A percentile compares a stretch with the other conserved stretches of the same genome.
These are phyloP conservation scores for Merops nubicus DNA, from an alignment of 2,113 vertebrate genomes.

Conservation along the genomic window DNA sequence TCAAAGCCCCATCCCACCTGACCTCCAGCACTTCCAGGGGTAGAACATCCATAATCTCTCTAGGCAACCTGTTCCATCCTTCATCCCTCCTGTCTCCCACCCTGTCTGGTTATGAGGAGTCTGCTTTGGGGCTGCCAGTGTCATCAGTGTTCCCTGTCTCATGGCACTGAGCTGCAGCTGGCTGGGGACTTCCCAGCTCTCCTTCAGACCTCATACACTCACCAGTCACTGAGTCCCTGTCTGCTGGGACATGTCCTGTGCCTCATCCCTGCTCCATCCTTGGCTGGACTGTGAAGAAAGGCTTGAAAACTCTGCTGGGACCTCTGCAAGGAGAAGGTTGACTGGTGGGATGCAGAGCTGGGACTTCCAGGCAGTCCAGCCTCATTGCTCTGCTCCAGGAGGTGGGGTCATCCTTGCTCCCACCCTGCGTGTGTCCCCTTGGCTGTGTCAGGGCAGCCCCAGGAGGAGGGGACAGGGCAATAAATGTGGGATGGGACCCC, in stretches of 20 bases:
- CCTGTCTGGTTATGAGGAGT: neutral
- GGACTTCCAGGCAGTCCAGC: neutral
- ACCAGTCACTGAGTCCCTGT: no score
- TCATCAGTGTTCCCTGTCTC: neutral
- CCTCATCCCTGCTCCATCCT: neutral
- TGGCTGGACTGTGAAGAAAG: neutral
- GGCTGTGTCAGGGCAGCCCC: neutral
- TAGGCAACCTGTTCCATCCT: neutral
- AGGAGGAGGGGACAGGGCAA: neutral
- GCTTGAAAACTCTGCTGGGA: neutral
- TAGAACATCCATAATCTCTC: neutral
- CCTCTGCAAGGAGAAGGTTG: neutral
- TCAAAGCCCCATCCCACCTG: neutral
- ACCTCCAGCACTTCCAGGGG: neutral
- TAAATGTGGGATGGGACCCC: neutral
- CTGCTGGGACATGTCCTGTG: no score
- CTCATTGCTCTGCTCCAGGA: neutral
- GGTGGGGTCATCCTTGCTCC: neutral
- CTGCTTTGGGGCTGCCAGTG: neutral
- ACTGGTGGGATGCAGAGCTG: neutral
- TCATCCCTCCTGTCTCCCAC: neutral
- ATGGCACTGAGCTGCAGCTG: accelerated
- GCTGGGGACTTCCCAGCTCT: neutral
- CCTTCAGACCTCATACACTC: neutral
- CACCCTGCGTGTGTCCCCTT: neutral